Percentiles rank a stretch among this genome's conserved stretches.
Conservation (phyloP, 2,113 vertebrate species). For the Ciconia maguari region DNA sequence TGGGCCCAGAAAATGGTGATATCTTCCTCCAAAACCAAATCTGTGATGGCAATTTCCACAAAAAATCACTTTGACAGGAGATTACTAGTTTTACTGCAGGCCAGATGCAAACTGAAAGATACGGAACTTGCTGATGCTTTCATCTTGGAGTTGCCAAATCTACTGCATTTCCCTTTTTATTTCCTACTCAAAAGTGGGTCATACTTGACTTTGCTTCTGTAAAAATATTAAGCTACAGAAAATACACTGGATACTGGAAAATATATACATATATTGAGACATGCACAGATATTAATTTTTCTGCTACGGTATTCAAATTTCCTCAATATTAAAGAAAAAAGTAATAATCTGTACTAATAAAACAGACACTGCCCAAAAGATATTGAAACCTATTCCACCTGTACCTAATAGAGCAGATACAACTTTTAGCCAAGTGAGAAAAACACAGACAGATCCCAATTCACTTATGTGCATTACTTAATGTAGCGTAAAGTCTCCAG, state of each 20-base stretch:
- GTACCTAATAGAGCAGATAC: neutral
- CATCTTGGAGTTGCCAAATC: neutral
- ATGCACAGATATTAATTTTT: neutral
- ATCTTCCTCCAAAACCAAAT: neutral
- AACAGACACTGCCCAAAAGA: neutral
- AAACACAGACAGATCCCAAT: neutral
- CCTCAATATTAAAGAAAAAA: neutral
- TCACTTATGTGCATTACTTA: neutral
- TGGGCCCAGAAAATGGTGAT: neutral
- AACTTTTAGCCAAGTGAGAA: neutral
- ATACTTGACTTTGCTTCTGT: neutral
- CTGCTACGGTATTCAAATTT: neutral
- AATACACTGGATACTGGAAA: neutral
- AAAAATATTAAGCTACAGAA: neutral
- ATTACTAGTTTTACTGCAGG: neutral
- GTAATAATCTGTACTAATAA: neutral
- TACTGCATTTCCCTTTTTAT: neutral
- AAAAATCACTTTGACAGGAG: neutral
- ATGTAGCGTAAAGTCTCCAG: neutral
- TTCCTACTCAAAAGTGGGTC: conserved; percentile 2
- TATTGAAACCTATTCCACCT: neutral
- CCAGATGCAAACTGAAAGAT: neutral
- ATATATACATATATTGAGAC: neutral
- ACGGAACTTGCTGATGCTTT: neutral
- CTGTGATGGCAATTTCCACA: conserved; percentile 3